Percentiles rank a stretch among this genome's conserved stretches.
Evolutionary conservation across 1,140 invertebrate species (phyloP).

Genomic region (Danaus melanippus): DNA sequence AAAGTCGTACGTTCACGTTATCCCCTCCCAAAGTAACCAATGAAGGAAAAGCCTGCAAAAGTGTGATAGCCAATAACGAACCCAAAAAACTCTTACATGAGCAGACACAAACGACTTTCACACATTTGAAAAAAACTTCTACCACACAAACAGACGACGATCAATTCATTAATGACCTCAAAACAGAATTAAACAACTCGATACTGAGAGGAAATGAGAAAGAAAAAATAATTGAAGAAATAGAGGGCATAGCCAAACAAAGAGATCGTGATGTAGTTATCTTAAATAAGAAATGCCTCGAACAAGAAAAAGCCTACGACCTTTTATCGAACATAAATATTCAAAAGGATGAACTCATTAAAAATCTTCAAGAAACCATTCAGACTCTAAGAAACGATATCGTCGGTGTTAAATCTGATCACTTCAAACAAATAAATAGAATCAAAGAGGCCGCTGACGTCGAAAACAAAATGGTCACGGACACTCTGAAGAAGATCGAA

Average conservation of each 20-base stretch:
- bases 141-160: constrained; percentile 43
- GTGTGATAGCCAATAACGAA: constrained; percentile 2
- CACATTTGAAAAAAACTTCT: constrained; percentile 17
- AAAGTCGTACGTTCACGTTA: constrained; percentile 44
- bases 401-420: constrained; percentile 28
- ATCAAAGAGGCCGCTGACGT: constrained; percentile 26
- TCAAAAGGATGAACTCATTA: constrained; percentile 39
- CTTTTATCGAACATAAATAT: constrained; percentile 27
- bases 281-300: constrained; percentile 35
- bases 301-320: constrained; percentile 35
- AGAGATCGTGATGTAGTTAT: constrained; percentile 32
- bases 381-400: constrained; percentile 39
- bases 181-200: constrained; percentile 26
- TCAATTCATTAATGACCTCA: constrained; percentile 23
- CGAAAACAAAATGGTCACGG: constrained; percentile 45
- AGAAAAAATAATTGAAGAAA: constrained; percentile 32
- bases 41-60: constrained; percentile 9
- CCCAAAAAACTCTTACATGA: constrained; percentile 14
- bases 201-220: constrained; percentile 27
- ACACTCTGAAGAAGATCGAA: constrained; percentile 51
- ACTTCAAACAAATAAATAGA: constrained; percentile 27
- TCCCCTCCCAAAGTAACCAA: constrained; percentile 33
- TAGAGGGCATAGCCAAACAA: constrained; percentile 25
- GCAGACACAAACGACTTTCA: constrained; percentile 33
- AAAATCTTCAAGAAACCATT: constrained; percentile 29